Base-by-base conservation (phyloP, 1,140 invertebrate species). In the Drosophila burlai region DNA sequence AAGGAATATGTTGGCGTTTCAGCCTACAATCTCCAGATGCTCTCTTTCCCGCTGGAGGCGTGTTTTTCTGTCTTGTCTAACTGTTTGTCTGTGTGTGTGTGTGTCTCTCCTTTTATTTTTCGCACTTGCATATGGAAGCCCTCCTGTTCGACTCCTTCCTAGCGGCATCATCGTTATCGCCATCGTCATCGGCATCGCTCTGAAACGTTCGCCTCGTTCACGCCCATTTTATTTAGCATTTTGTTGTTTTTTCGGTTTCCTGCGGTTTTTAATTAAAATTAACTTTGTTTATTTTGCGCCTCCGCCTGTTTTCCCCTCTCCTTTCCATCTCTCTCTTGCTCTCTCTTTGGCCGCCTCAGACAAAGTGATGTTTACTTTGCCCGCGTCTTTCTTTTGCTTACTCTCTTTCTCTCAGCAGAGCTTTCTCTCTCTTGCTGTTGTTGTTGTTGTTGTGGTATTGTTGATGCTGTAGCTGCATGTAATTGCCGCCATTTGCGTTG, bases 251-350 rank as follows among this genome's bases (percentile, higher is more conserved):
- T 78, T 83, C 69, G 73, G 68, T 84, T 89, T 87, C 81, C 85
- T 85, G 84, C 84, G 81, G 84, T 89, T 89, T 89, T 89, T 89
- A 89, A 89, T 89, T 89, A 89, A 89, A 89, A 89, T 89, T 89
- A 89, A 89, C 84, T 90, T 89, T 89, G 84, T 89, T 89, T 84
- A 90, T 89, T 89, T 89, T 90, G 71, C 73, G 84, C 84, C 87
- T n/a, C 49, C 16, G 31, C 50, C 40, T 11, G 13, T 24, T 10
- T 16, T n/a, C 16, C 6, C 49, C 7, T 5, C 38, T 15, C 5
- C 34, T 40, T 24, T 34, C 6, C n/a, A 34, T n/a, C 54, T n/a
- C 26, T 21, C 10, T 21, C 10, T 18, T 36, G 43, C 40, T 21
- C 57, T 38, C 16, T 38, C 16, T 60, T 42, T 16, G 40, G 43